Evolutionary conservation across 2,113 vertebrate genomes (phyloP).

Genomic region (Psettodes erumei): DNA sequence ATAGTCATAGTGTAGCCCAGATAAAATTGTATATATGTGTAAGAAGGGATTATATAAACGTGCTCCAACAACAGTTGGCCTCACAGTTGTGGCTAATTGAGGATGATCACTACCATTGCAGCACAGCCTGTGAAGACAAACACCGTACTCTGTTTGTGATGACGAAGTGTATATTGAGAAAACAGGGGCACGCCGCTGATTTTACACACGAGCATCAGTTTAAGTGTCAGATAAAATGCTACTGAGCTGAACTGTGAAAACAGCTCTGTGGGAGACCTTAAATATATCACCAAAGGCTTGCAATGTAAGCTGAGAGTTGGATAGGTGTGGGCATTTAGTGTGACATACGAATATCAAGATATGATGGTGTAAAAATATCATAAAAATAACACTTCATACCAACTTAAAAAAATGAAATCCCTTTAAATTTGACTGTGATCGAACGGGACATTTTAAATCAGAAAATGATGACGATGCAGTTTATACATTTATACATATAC

Average conservation of each 20-base stretch:
- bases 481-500: too few species aligned
- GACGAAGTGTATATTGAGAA: background rate
- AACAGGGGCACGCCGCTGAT: background rate
- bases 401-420: too few species aligned
- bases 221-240: background rate
- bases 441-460: too few species aligned
- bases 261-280: background rate
- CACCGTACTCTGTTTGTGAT: background rate
- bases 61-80: background rate
- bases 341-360: too few species aligned
- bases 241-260: background rate
- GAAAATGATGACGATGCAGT: too few species aligned
- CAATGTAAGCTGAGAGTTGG: background rate
- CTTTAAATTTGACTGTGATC: too few species aligned
- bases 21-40: background rate
- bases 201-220: background rate
- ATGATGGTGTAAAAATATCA: background rate
- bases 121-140: background rate
- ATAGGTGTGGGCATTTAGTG: background rate
- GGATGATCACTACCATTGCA: background rate
- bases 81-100: background rate
- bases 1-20: background rate
- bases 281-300: background rate
- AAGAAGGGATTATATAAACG: background rate
- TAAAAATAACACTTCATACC: background rate